Evolutionary conservation across 2,888 invertebrate genomes (phyloP), one percentile per base, ranked within the genome.

Genomic region (Synanthedon formicaeformis): DNA sequence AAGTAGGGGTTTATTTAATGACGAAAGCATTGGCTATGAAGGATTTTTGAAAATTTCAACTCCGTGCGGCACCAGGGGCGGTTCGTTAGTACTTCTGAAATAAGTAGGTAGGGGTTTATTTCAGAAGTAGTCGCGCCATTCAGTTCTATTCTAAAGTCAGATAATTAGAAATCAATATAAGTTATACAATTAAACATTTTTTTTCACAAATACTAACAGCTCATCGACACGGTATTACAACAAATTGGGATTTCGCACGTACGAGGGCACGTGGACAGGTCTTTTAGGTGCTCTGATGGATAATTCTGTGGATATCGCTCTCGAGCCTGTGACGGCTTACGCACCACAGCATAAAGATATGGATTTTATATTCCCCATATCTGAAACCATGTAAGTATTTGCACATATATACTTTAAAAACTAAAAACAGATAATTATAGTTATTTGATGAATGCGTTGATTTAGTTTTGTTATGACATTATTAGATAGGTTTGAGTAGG

Each of bases 311-410:
- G 91, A 91, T 61, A 67, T 91, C 34, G 91, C 90, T 0, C 65
- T 91, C 48, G 90, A 91, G 54, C 90, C 89, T 1, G 89, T 91
- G 13, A 90, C 90, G 0, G 85, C 88, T 0, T 86, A 88, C 51
- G 71, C 84, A 1, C 79, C 90, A 3, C 77, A 88, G 34, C 79
- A 86, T 48, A 74, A 80, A 14, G 88, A 90, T 51, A 89, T 91
- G 89, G 81, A 87, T 54, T 91, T 91, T 58, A 89, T 90, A 49
- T 89, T 90, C 62, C 90, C 90, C 12, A 88, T 91, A n/a, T 87
- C 90, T 52, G 88, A 88, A 60, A 90, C 90, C 23, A 89, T 88
- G 91, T 90, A 62, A 75, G 88, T 71, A 54, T 6, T 13, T n/a
- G 6, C 8, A 45, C 45, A 45, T 8, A 45, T 2, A 45, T 13